Base-by-base conservation (phyloP, 2,888 invertebrate species). In the Andrena minutula region DNA sequence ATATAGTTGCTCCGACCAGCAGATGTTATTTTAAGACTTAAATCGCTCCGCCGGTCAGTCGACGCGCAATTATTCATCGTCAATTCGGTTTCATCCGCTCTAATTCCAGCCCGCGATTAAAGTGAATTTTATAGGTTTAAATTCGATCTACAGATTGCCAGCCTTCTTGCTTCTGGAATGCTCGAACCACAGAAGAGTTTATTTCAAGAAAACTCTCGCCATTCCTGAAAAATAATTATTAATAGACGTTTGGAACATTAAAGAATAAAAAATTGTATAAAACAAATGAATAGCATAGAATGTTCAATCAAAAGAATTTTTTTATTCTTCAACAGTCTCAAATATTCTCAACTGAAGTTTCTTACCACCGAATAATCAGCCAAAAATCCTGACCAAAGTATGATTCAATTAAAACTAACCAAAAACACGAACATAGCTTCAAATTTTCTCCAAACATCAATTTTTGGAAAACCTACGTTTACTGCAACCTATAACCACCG, bases 11-110 rank as follows among this genome's bases (percentile, higher is more conserved):
- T 41, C 41, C 32, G 51, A 23, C 51, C 2, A 68, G 41, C 68
- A 75, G 75, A 75, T 74, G 75, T 77, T 78, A 83, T 63, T 69
- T 78, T 74, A 56, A 73, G 72, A 51, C 60, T 56, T 65, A 28
- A 28, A 75, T 47, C 75, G 65, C 8, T 30, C 51, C 10, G 4
- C 5, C 32, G 10, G 58, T 41, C 10, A 49, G 20, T 51, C 10
- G 51, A 63, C 70, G 51, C 12, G 60, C 77, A 74, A 79, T 79
- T 69, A 78, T 79, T 79, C 79, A 78, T 64, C 69, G 12, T 64
- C 26, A 81, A 60, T 74, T 74, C 51, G 30, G 51, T 20, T 58
- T 56, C 35, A 58, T 69, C 49, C 47, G 32, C 61, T 3, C 32
- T 49, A 60, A 75, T 66, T 60, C 23, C 65, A 28, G 41, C n/a